Percentiles rank a stretch among this genome's conserved stretches.
phyloP scores from a whole-genome alignment of 2,888 invertebrate species.

The Eupithecia subumbrata region DNA sequence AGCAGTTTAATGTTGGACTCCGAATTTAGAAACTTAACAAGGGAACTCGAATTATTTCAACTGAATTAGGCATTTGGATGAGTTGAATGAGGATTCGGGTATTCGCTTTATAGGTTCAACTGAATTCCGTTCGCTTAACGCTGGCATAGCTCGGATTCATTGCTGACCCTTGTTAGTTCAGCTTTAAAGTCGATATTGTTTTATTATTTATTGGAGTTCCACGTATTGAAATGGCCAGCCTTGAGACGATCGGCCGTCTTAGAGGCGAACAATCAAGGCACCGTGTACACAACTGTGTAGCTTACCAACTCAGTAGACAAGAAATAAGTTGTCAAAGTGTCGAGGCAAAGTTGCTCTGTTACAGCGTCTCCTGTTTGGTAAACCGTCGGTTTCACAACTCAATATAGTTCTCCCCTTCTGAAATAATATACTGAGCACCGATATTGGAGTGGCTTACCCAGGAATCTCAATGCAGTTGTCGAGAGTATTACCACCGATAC shows the following conservation, averaged over 20 bases:
- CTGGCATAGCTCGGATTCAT: conserved; percentile 66
- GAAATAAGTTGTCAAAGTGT: conserved; percentile 84
- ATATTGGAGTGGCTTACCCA: conserved; percentile 73
- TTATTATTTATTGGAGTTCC: conserved; percentile 37
- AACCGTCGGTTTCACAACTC: conserved; percentile 81
- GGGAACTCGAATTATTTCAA: conserved; percentile 81
- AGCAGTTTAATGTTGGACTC: conserved; percentile 82
- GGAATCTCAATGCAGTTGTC: conserved; percentile 68
- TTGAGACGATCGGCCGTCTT: conserved; percentile 42
- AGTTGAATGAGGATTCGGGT: conserved; percentile 77
- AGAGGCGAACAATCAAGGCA: conserved; percentile 65
- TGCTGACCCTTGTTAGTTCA: conserved; percentile 53
- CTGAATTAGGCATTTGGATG: conserved; percentile 78
- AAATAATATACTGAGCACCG: conserved; percentile 77
- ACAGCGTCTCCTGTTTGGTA: conserved; percentile 78
- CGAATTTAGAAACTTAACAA: conserved; percentile 81
- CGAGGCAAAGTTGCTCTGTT: conserved; percentile 78
- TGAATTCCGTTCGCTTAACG: conserved; percentile 70
- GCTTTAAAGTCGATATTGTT: conserved; percentile 49
- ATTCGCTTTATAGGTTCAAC: conserved; percentile 75
- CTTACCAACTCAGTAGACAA: conserved; percentile 77
- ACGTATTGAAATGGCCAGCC: conserved; percentile 31
- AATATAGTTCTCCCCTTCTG: conserved; percentile 74
- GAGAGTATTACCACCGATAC: conserved; percentile 59
- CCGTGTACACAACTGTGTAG: conserved; percentile 72